Evolutionary conservation across 2,797 vertebrate species (phyloP).

Genomic region (Aphelocoma californica): DNA sequence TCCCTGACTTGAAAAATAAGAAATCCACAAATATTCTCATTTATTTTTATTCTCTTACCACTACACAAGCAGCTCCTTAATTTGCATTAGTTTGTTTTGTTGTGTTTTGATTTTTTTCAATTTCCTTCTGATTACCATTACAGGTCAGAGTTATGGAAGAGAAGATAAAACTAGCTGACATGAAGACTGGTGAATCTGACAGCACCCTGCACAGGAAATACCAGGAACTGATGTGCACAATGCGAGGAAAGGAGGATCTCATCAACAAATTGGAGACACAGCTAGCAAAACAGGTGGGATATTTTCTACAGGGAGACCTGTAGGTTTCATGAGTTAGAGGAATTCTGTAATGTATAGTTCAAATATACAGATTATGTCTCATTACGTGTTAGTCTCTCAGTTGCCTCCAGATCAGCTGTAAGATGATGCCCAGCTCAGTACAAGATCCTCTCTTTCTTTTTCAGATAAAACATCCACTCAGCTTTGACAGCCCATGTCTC

Average conservation of each 20-base stretch:
- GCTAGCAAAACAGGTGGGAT: slow-evolving; percentile 88
- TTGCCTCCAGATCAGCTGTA: neutral
- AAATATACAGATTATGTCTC: neutral
- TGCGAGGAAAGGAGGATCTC: slow-evolving; percentile 82
- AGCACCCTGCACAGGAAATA: slow-evolving; percentile 82
- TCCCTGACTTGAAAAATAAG: neutral
- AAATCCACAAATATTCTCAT: neutral
- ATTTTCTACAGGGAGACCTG: neutral
- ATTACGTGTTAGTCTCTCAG: neutral
- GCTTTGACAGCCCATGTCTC: neutral
- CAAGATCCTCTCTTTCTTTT: neutral
- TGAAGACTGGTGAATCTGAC: slow-evolving; percentile 82
- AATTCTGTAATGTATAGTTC: neutral
- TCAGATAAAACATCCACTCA: neutral
- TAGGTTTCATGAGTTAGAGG: neutral
- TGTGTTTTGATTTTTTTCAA: neutral
- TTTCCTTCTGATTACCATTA: neutral
- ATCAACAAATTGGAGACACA: slow-evolving; percentile 86
- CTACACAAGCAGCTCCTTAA: neutral
- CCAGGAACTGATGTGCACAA: slow-evolving; percentile 82
- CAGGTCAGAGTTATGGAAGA: slow-evolving; percentile 92
- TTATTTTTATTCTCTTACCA: neutral
- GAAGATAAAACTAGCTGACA: slow-evolving; percentile 84
- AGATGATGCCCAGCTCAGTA: neutral
- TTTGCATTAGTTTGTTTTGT: neutral